Conservation (phyloP, 1,140 invertebrate genomes). For the Trissolcus basalis region DNA sequence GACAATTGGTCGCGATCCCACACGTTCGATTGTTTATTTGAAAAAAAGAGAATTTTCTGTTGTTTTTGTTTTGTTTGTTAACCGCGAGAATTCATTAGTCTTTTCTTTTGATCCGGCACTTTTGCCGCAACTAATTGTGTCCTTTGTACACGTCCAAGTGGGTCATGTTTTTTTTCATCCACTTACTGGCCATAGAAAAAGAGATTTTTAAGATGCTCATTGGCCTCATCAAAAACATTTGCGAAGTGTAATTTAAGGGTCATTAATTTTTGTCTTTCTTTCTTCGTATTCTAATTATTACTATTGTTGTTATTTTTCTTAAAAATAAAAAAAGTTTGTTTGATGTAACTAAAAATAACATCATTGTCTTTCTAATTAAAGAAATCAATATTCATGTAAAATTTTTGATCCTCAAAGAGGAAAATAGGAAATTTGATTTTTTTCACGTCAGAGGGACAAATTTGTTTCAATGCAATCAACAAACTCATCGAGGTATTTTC, state of each 20-base stretch:
- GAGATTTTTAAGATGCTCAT: conserved; percentile 17
- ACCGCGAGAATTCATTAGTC: conserved; percentile 6
- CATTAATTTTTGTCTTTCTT: conserved; percentile 8
- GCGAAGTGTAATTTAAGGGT: conserved; percentile 9
- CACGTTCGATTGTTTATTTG: neutral
- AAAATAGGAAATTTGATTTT: too few relatives aligned
- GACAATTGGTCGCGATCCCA: neutral
- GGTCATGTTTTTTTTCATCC: conserved; percentile 26
- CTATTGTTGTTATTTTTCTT: too few relatives aligned
- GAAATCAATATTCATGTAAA: too few relatives aligned
- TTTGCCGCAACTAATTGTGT: conserved; percentile 24
- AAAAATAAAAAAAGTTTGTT: too few relatives aligned
- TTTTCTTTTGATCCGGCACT: conserved; percentile 10
- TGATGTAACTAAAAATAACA: too few relatives aligned
- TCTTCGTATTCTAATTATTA: too few relatives aligned
- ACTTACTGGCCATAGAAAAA: too few relatives aligned
- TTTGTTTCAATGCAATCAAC: conserved; percentile 1
- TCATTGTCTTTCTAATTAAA: too few relatives aligned
- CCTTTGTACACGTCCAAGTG: conserved; percentile 13
- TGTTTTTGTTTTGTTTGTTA: conserved; percentile 1
- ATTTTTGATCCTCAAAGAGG: too few relatives aligned
- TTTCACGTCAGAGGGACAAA: neutral
- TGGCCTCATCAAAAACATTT: conserved; percentile 15
- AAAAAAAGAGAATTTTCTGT: neutral
- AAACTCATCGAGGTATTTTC: neutral